These are phyloP conservation scores for Lepidurus arcticus DNA, from an alignment of 1,140 invertebrate genomes.

Conservation along the genomic window DNA sequence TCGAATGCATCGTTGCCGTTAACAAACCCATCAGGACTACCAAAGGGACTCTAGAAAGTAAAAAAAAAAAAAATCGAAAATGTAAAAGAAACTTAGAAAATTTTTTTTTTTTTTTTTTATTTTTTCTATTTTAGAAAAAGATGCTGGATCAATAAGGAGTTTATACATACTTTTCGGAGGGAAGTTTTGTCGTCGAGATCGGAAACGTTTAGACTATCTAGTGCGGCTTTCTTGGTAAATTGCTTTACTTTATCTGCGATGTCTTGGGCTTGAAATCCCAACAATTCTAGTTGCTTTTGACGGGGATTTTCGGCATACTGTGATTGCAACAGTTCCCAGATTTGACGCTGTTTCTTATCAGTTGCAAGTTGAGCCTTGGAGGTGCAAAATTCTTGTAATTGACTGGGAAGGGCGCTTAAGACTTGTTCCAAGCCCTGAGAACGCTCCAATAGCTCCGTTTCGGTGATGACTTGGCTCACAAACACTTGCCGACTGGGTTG, in stretches of 20 bases:
- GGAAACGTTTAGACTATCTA: background rate
- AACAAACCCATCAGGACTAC: background rate
- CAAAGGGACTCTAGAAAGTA: conserved; percentile 5
- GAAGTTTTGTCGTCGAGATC: background rate
- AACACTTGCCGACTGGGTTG: conserved; percentile 46
- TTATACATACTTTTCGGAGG: background rate
- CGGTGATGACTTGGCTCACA: conserved; percentile 71
- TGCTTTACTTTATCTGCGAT: conserved; percentile 45
- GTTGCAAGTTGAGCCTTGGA: conserved; percentile 49
- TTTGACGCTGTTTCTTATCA: conserved; percentile 57
- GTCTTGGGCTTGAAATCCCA: conserved; percentile 56
- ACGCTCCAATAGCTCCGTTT: conserved; percentile 67
- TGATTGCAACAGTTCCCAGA: conserved; percentile 74
- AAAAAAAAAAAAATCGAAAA: too few species aligned
- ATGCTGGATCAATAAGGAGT: too few species aligned
- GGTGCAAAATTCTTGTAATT: conserved; percentile 65
- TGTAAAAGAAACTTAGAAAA: too few species aligned
- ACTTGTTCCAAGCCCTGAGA: conserved; percentile 66
- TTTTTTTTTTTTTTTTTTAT: too few species aligned
- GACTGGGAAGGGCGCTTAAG: conserved; percentile 50
- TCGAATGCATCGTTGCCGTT: conserved; percentile 48
- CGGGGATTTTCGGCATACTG: conserved; percentile 73
- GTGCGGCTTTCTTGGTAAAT: background rate
- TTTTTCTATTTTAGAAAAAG: too few species aligned
- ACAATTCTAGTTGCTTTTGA: conserved; percentile 57